phyloP scores from a whole-genome alignment of 2,113 vertebrate genomes.

The Lates calcarifer region DNA sequence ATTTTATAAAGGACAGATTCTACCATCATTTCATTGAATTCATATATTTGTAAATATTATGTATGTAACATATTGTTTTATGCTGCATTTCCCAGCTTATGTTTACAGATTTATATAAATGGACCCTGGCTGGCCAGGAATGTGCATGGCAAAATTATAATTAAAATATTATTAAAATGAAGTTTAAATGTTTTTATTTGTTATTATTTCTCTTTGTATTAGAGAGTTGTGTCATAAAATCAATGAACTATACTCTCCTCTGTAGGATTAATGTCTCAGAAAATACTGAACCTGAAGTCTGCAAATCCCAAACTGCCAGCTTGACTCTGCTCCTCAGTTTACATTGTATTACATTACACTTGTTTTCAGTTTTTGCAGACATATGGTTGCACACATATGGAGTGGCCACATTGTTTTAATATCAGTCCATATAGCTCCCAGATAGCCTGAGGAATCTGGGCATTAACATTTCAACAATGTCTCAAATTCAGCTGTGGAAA shows the following conservation, averaged over 20 bases:
- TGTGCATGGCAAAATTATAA: constrained; percentile 61
- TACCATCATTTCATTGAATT: constrained; percentile 35
- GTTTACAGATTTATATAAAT: constrained; percentile 74
- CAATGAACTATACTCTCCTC: not conserved
- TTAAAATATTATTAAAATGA: constrained; percentile 49
- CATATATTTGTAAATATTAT: constrained; percentile 76
- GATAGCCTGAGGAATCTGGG: constrained; percentile 33
- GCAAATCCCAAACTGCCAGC: constrained; percentile 13
- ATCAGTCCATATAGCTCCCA: constrained; percentile 27
- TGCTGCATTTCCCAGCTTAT: constrained; percentile 52
- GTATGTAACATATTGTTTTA: constrained; percentile 63
- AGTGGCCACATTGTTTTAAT: constrained; percentile 43
- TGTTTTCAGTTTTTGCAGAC: constrained; percentile 40
- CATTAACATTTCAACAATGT: constrained; percentile 51
- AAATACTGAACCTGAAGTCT: constrained; percentile 13
- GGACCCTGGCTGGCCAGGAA: constrained; percentile 93
- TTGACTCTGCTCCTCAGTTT: constrained; percentile 33
- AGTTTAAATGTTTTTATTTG: constrained; percentile 62
- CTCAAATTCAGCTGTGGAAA: constrained; percentile 43
- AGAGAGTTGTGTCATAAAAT: not conserved
- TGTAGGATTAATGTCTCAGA: not conserved
- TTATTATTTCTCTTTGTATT: constrained; percentile 6
- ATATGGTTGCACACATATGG: constrained; percentile 45
- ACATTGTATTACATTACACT: constrained; percentile 47
- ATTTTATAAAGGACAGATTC: constrained; percentile 15